Conservation (phyloP, 2,113 vertebrate genomes). For the Todiramphus chloris region DNA sequence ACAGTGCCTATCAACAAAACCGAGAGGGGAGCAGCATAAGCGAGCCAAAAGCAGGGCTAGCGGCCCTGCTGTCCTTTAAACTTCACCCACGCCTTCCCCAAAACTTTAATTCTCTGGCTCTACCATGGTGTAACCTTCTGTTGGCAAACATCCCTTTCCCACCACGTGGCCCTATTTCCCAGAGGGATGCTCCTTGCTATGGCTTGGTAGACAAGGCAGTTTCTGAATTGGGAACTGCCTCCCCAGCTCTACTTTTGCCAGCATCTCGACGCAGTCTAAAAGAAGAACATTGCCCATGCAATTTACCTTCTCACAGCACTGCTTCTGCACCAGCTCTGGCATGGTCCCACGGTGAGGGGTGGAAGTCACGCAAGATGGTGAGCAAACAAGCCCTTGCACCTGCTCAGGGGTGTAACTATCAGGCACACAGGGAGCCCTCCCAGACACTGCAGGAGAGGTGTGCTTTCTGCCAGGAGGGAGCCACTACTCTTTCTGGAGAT, state of each 20-base stretch:
- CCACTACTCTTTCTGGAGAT: neutral
- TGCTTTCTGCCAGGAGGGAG: neutral
- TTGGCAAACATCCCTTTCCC: neutral
- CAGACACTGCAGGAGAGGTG: neutral
- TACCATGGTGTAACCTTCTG: neutral
- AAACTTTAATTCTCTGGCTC: neutral
- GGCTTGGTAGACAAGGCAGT: neutral
- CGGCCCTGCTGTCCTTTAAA: neutral
- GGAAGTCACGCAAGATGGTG: neutral
- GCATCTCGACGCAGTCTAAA: neutral
- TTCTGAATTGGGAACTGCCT: neutral
- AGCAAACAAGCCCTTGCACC: neutral
- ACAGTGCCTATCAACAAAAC: neutral
- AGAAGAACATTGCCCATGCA: rapidly evolving
- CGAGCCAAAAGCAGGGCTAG: neutral
- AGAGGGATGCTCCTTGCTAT: neutral
- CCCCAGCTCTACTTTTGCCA: neutral
- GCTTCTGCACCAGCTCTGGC: neutral
- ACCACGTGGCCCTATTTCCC: neutral
- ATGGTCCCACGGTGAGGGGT: neutral
- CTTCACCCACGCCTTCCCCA: neutral
- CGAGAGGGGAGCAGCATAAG: neutral
- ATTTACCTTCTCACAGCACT: neutral
- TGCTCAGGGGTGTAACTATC: rapidly evolving
- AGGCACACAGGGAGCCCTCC: neutral